Base-by-base conservation (phyloP, 2,888 invertebrate species). In the Lithophane leautieri region DNA sequence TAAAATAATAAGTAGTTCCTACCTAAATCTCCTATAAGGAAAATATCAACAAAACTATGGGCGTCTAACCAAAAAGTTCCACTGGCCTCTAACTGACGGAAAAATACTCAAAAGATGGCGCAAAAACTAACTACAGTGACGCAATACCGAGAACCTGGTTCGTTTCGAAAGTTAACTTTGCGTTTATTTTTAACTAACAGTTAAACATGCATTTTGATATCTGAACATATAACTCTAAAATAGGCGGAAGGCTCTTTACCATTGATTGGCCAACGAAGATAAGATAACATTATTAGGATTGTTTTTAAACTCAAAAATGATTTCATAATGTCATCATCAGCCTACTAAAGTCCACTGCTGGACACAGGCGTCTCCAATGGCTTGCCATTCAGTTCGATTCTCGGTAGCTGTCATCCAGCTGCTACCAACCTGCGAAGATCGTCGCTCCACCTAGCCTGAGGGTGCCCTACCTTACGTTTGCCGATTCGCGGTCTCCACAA, bases 51-150 rank as follows among this genome's bases (percentile, higher is more conserved):
- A 11, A 34, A 47, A 52, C 50, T 78, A 61, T 44, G 79, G 1
- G 16, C 47, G 52, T 25, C 25, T 22, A 76, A 61, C 69, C 70
- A 83, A 89, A 89, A 83, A 76, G 66, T 86, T 89, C 88, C 88
- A 73, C 69, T 82, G 60, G 78, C 86, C 86, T 82, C 80, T 52
- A 68, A 61, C 12, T 9, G 1, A 47, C 61, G 73, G 75, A 81
- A 83, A 83, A 79, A 69, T 66, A 78, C 80, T 74, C 78, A 86
- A 87, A 87, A 83, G 68, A 70, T 61, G 77, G 72, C 58, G 73
- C 81, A 88, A 89, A 89, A 86, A 88, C 50, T 54, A 44, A 8
- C 44, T 54, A 44, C 8, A 22, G 61, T 85, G 88, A 86, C 81
- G 86, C 63, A 87, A 87, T 25, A 40, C 11, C 42, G 19, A 58